phyloP scores from a whole-genome alignment of 2,113 vertebrate genomes.

The Cheilinus undulatus region DNA sequence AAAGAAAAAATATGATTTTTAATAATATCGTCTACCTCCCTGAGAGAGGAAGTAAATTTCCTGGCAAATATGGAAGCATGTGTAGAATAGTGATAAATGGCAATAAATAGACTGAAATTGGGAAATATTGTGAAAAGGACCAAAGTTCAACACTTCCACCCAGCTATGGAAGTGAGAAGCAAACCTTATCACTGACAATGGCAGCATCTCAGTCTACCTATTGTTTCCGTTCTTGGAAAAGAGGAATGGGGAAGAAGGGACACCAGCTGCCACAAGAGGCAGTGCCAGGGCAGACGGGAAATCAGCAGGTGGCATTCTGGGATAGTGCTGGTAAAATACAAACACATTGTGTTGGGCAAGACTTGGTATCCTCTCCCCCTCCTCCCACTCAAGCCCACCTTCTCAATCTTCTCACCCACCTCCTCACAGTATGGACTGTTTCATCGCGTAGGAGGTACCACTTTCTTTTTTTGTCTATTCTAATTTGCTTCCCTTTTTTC shows the following conservation, averaged over 20 bases:
- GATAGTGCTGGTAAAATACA: conserved; percentile 63
- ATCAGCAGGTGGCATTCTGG: conserved; percentile 78
- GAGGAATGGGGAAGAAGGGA: conserved; percentile 31
- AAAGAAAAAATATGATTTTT: neutral
- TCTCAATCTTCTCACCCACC: conserved; percentile 74
- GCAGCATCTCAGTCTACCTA: conserved; percentile 25
- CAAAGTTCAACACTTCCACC: conserved; percentile 36
- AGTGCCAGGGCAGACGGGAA: conserved; percentile 81
- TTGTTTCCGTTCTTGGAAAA: conserved; percentile 55
- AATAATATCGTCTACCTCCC: neutral
- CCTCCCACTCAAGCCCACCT: conserved; percentile 54
- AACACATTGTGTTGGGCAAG: conserved; percentile 56
- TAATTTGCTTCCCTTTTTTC: conserved; percentile 1
- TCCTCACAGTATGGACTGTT: conserved; percentile 80
- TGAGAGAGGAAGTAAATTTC: neutral
- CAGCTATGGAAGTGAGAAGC: conserved; percentile 26
- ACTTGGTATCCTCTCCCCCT: conserved; percentile 42
- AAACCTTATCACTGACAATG: conserved; percentile 42
- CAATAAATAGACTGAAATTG: too few relatives aligned
- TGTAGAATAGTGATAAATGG: too few relatives aligned
- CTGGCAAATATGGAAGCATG: neutral
- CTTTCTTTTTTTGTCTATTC: conserved; percentile 30
- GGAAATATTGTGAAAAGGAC: conserved; percentile 2
- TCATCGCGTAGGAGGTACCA: conserved; percentile 42
- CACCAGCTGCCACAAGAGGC: conserved; percentile 70